Conservation (phyloP, 1,140 invertebrate species). For the Eueides isabella region DNA sequence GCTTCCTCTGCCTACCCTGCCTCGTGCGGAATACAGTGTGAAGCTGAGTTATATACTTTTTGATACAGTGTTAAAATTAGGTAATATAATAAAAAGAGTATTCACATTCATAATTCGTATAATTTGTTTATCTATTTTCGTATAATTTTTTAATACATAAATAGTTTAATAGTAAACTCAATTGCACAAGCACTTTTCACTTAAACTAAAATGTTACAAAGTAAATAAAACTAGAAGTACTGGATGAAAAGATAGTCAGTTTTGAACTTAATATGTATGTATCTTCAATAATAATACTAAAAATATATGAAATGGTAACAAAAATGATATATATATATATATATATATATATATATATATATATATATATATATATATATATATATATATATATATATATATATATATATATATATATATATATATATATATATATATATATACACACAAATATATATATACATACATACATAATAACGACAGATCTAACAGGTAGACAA, state of each 20-base stretch:
- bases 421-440: no score
- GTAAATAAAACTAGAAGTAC: slow-evolving; percentile 10
- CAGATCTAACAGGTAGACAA: slow-evolving; percentile 9
- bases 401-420: no score
- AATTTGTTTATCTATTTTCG: slow-evolving; percentile 45
- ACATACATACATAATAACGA: no score
- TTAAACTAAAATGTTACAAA: not conserved
- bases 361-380: no score
- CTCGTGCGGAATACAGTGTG: no score
- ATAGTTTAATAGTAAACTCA: slow-evolving; percentile 22
- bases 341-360: no score
- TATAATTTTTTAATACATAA: slow-evolving; percentile 35
- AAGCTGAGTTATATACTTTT: no score
- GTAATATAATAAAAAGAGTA: not conserved
- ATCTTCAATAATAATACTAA: not conserved
- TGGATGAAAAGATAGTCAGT: not conserved
- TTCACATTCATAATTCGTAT: slow-evolving; percentile 67
- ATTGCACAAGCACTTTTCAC: slow-evolving; percentile 17
- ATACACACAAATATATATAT: no score
- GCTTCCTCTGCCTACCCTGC: no score
- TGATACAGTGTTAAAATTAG: no score
- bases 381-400: no score
- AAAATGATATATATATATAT: not conserved
- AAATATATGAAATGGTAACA: not conserved
- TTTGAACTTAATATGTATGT: not conserved